These are phyloP conservation scores for Lacerta viridis DNA, from an alignment of 2,797 vertebrate genomes.

Conservation along the genomic window DNA sequence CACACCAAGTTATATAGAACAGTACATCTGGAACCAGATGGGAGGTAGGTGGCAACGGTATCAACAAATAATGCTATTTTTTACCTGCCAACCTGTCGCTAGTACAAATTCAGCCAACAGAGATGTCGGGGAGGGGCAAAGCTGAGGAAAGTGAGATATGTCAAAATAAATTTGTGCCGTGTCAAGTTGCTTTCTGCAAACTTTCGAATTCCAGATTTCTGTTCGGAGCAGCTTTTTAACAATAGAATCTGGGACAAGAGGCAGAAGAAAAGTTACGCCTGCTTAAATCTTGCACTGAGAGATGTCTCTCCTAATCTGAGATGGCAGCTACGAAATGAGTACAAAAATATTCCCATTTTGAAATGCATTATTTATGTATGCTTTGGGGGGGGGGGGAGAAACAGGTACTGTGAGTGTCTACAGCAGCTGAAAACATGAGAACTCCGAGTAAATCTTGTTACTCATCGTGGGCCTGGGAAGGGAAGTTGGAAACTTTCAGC, in stretches of 20 bases:
- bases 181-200: slow-evolving; percentile 59
- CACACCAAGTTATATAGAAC: neutral
- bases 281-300: slow-evolving; percentile 61
- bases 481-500: slow-evolving; percentile 46
- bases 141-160: slow-evolving; percentile 28
- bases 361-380: slow-evolving; percentile 67
- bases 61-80: slow-evolving; percentile 21
- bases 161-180: slow-evolving; percentile 51
- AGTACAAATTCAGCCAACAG: slow-evolving; percentile 42
- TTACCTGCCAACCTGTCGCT: slow-evolving; percentile 37
- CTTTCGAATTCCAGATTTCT: slow-evolving; percentile 66
- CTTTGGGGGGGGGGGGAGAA: slow-evolving; percentile 28
- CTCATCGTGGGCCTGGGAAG: slow-evolving; percentile 48
- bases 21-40: slow-evolving; percentile 42
- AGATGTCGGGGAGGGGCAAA: slow-evolving; percentile 45
- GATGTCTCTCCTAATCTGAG: slow-evolving; percentile 69
- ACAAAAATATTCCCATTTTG: slow-evolving; percentile 68
- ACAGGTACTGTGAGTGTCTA: slow-evolving; percentile 63
- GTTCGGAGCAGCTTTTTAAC: slow-evolving; percentile 49
- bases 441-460: slow-evolving; percentile 52
- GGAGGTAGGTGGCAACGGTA: slow-evolving; percentile 20
- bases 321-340: slow-evolving; percentile 72
- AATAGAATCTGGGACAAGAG: slow-evolving; percentile 62
- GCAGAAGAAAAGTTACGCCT: slow-evolving; percentile 49
- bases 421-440: slow-evolving; percentile 56